Conservation (phyloP, 2,888 invertebrate species). For the Agriotes lineatus region DNA sequence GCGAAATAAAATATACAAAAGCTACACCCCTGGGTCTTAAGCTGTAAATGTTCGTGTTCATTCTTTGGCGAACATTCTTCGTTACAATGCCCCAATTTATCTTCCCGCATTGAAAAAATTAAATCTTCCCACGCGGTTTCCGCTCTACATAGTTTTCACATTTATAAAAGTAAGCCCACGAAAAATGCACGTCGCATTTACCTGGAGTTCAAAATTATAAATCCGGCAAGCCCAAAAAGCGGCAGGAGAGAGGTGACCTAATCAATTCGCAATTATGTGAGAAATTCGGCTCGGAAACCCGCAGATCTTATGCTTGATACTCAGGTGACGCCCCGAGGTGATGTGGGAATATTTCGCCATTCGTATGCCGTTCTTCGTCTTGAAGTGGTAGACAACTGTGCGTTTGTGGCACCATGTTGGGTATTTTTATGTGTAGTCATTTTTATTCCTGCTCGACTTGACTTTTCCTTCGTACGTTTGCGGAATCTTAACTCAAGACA, state of each 20-base stretch:
- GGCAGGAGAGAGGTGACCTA: background rate
- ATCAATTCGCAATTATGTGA: background rate
- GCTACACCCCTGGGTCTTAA: background rate
- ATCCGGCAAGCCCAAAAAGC: background rate
- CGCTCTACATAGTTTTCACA: no score
- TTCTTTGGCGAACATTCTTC: background rate
- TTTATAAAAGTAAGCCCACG: no score
- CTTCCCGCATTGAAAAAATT: background rate
- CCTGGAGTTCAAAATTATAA: background rate
- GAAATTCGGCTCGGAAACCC: background rate
- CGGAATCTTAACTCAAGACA: constrained; percentile 56
- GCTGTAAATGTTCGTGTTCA: constrained; percentile 4
- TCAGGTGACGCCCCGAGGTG: constrained; percentile 45
- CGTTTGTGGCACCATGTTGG: constrained; percentile 51
- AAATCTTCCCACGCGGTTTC: no score
- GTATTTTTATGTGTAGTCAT: constrained; percentile 57
- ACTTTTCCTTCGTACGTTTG: constrained; percentile 52
- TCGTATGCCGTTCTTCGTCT: constrained; percentile 51
- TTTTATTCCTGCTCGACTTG: constrained; percentile 56
- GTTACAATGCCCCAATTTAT: background rate
- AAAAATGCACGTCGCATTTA: no score
- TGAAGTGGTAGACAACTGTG: constrained; percentile 52
- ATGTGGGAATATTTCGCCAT: constrained; percentile 52
- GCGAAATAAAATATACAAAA: background rate
- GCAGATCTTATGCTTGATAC: constrained; percentile 12